Evolutionary conservation across 1,140 invertebrate genomes (phyloP), one percentile per base, ranked within the genome.

Genomic region (Antheraea pernyi): DNA sequence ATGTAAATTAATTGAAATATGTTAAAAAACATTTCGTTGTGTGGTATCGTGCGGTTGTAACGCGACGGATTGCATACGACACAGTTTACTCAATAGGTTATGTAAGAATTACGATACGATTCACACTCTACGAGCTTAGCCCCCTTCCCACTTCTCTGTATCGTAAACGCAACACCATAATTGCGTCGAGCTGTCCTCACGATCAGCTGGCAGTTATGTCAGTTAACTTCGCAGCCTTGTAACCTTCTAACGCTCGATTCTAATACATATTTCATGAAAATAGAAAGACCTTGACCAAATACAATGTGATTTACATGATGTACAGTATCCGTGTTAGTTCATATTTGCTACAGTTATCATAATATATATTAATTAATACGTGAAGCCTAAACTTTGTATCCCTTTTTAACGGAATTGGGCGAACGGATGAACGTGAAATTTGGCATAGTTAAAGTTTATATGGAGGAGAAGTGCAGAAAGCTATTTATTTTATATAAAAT

Each of bases 31-130:
- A 63, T 63, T 63, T 63, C 37, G 22, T 53, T 13, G 19, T 65
- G 37, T 42, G 64, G n/a, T 19, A 42, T 11, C 39, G 19, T 22
- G 42, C n/a, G 46, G 46, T 53, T 53, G 46, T 53, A 53, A 53
- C 46, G 11, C 53, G 39, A 30, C 59, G 30, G 59, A 61, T 68
- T 68, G 67, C 18, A 42, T 2, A 30, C 13, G 48, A 59, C 67
- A 61, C 18, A 39, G 62, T 70, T 74, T 74, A 59, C 72, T 70
- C 72, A 74, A 74, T 68, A 74, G 36, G 18, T 74, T 74, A 74
- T 69, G 68, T 74, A 74, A 74, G 61, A 68, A 68, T 61, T 67
- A 67, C 65, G 62, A 62, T 68, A 62, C 69, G 69, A 74, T 74
- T 74, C 72, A 65, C 66, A 70, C 60, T 72, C 61, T 18, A 63